Percentiles rank a stretch among this genome's conserved stretches.
phyloP scores from a whole-genome alignment of 1,140 invertebrate genomes.

The Sitodiplosis mosellana region DNA sequence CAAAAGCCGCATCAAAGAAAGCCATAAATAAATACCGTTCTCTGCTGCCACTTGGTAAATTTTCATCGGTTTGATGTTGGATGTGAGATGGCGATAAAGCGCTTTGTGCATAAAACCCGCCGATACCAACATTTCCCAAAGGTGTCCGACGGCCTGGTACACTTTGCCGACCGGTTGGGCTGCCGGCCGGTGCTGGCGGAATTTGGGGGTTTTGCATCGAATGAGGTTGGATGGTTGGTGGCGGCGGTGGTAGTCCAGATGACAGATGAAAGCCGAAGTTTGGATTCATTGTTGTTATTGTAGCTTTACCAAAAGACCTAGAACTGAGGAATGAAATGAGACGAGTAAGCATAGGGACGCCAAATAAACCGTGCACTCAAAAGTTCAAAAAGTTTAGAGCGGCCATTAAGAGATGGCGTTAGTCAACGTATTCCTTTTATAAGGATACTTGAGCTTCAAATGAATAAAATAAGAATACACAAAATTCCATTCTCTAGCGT shows the following conservation, averaged over 20 bases:
- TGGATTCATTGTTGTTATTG: conserved; percentile 17
- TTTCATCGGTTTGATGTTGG: conserved; percentile 52
- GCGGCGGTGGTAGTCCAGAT: background rate
- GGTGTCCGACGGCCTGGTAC: conserved; percentile 40
- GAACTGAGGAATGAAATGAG: too few relatives aligned
- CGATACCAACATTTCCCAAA: conserved; percentile 58
- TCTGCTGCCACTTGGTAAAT: conserved; percentile 37
- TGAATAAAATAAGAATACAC: too few relatives aligned
- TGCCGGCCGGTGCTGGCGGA: conserved; percentile 20
- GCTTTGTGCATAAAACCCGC: conserved; percentile 56
- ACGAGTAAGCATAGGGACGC: too few relatives aligned
- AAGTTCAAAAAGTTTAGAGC: too few relatives aligned
- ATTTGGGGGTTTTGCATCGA: background rate
- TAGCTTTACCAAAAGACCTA: too few relatives aligned
- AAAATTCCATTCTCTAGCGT: too few relatives aligned
- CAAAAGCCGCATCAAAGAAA: too few relatives aligned
- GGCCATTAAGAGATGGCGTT: too few relatives aligned
- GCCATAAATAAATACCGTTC: background rate
- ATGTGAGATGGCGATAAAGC: conserved; percentile 31
- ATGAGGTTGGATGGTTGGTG: background rate
- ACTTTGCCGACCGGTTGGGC: conserved; percentile 23
- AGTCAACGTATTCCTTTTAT: too few relatives aligned
- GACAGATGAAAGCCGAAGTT: conserved; percentile 6
- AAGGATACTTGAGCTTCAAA: too few relatives aligned
- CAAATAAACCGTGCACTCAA: too few relatives aligned